Evolutionary conservation across 2,113 vertebrate species (phyloP), one percentile per base, ranked within the genome.

Genomic region (Hippocampus abdominalis): DNA sequence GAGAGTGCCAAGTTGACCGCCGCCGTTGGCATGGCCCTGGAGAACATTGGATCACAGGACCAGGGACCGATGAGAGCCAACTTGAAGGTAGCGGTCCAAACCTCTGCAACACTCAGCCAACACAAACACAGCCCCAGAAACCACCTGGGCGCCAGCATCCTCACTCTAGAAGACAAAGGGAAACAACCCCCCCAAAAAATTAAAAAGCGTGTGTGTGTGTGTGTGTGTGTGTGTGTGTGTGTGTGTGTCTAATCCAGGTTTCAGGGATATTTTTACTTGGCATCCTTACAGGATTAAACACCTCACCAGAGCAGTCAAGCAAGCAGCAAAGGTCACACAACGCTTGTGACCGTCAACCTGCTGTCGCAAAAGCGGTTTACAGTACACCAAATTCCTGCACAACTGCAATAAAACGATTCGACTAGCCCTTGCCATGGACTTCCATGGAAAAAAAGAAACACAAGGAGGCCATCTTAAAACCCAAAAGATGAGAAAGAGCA

Each of bases 51-150:
- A 86, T 96, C 94, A 21, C 95, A 96, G 49, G 79, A 73, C 94
- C 95, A 96, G 0, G 95, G 95, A 0, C 94, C 95, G 65, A 96
- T 72, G 13, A 95, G 86, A 1, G 91, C 94, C 0, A 96, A 79
- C 3, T 89, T 94, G 81, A 93, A 94, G 48, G 91, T 94, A 0
- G 89, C 76, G 0, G 75, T 20, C 44, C 46, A 11, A 9, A 78
- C 46, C 0, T 71, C 51, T 2, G 81, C 23, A 0, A 90, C 36
- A 18, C 85, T 77, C 23, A 90, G 63, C 23, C 86, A 72, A 49
- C 79, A 82, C 15, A 84, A n/a, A 70, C 64, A 85, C 0, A 3
- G 21, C 21, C 74, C 63, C 8, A 86, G 73, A 36, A 80, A 74
- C 70, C 66, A 75, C n/a, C 21, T 12, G 46, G 23, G 32, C 49